Base-by-base conservation (phyloP, 2,888 invertebrate species). In the Galerucella nymphaeae region DNA sequence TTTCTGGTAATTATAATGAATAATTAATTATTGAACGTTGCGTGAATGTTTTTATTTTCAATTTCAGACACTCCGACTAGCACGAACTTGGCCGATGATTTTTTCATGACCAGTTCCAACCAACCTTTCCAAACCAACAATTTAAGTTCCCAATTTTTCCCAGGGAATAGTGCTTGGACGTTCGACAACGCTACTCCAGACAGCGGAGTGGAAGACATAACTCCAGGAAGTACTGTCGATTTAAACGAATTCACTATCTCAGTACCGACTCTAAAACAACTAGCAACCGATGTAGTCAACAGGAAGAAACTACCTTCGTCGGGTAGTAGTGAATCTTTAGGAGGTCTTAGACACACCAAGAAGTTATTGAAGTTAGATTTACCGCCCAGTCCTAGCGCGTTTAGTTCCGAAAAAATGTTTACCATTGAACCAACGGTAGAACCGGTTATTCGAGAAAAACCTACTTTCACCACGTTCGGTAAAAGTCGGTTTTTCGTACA, bases 81-180 rank as follows among this genome's bases (percentile, higher is more conserved):
- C 9, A 58, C 38, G 14, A 67, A 42, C 50, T 18, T 66, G 42
- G 78, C 78, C n/a, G 92, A 92, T 77, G 93, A 93, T 80, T 93
- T 93, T 86, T 93, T 90, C 86, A 92, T 93, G 79, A 92, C 92
- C 78, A 91, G 93, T 74, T 92, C 93, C 45, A 90, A 91, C 75
- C 89, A 91, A 70, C 93, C 93, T n/a, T 93, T 93, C 86, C 84
- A 87, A 71, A 85, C 87, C 70, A 85, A 89, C 77, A 88, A 88
- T 81, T 84, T 89, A 58, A 89, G 89, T 73, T 92, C 92, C 82
- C 92, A 93, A 86, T 93, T 93, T 87, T 93, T 93, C 88, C 93
- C 93, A 50, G 93, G 93, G 66, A 75, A 66, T 48, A 75, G 77
- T n/a, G 73, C 76, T 58, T 85, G 84, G 83, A 53, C 85, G 79